These are phyloP conservation scores for Hoplias malabaricus DNA, from an alignment of 2,113 vertebrate genomes.

Conservation along the genomic window DNA sequence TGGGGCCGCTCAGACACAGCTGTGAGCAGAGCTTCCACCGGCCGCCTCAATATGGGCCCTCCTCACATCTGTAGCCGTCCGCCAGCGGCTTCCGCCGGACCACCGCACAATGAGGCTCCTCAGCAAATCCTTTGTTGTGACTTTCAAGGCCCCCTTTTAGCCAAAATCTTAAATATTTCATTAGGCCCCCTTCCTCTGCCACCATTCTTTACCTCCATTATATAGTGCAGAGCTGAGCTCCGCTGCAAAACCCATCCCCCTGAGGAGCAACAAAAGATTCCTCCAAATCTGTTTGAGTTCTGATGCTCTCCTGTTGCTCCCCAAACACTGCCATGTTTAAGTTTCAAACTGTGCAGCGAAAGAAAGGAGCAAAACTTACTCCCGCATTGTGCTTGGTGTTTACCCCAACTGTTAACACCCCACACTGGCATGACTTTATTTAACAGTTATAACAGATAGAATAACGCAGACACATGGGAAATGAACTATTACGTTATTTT, in stretches of 20 bases:
- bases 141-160: constrained; percentile 77
- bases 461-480: not conserved
- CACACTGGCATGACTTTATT: not conserved
- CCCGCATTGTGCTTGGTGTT: constrained; percentile 32
- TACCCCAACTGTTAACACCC: constrained; percentile 13
- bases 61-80: constrained; percentile 78
- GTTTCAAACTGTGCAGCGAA: constrained; percentile 55
- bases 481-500: not conserved
- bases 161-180: constrained; percentile 88
- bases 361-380: constrained; percentile 46
- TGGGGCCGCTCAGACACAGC: constrained; percentile 80
- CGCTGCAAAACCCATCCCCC: constrained; percentile 51
- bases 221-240: constrained; percentile 58
- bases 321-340: constrained; percentile 63
- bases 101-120: constrained; percentile 71
- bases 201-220: constrained; percentile 63
- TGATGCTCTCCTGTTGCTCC: constrained; percentile 60
- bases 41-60: constrained; percentile 82
- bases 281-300: constrained; percentile 65
- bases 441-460: not conserved
- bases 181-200: constrained; percentile 70
- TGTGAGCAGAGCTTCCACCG: constrained; percentile 85
- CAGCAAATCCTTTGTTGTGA: constrained; percentile 77
- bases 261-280: constrained; percentile 70
- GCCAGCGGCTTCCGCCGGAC: constrained; percentile 76